Evolutionary conservation across 1,140 invertebrate species (phyloP).

Genomic region (Drosophila willistoni): DNA sequence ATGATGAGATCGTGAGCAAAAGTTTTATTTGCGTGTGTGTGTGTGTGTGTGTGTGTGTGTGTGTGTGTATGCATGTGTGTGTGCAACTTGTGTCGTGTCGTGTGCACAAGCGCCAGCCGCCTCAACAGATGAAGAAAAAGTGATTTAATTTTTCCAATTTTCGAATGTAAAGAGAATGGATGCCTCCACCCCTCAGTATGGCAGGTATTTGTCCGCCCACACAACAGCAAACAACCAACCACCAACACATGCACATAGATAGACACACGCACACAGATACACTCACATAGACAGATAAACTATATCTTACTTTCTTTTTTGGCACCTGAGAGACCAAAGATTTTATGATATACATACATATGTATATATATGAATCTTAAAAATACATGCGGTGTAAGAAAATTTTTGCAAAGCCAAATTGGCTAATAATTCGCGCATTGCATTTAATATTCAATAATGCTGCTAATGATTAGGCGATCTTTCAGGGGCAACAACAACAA

Average conservation of each 20-base stretch:
- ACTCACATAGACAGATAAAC: neutral
- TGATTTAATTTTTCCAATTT: constrained; percentile 42
- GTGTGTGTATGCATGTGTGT: constrained; percentile 36
- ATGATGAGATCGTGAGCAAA: constrained; percentile 43
- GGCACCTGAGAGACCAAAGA: constrained; percentile 52
- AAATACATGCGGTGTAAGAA: constrained; percentile 42
- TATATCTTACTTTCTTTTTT: constrained; percentile 23
- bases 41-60: constrained; percentile 27
- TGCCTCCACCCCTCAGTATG: constrained; percentile 19
- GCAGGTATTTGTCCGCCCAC: constrained; percentile 58
- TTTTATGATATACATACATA: constrained; percentile 26
- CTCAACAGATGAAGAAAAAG: constrained; percentile 43
- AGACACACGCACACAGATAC: constrained; percentile 12
- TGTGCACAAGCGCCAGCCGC: constrained; percentile 71
- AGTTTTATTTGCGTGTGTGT: constrained; percentile 21
- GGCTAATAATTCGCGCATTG: constrained; percentile 49
- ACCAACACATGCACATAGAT: neutral
- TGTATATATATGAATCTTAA: constrained; percentile 6
- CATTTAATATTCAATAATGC: constrained; percentile 67
- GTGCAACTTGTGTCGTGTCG: constrained; percentile 65
- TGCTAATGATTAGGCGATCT: constrained; percentile 58
- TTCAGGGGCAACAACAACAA: constrained; percentile 14
- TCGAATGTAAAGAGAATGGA: constrained; percentile 30
- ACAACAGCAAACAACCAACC: neutral
- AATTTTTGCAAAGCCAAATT: constrained; percentile 46